A percentile compares a stretch with the other conserved stretches of the same genome.
phyloP scores from a whole-genome alignment of 2,888 invertebrate species.

The Aspidiotus destructor region DNA sequence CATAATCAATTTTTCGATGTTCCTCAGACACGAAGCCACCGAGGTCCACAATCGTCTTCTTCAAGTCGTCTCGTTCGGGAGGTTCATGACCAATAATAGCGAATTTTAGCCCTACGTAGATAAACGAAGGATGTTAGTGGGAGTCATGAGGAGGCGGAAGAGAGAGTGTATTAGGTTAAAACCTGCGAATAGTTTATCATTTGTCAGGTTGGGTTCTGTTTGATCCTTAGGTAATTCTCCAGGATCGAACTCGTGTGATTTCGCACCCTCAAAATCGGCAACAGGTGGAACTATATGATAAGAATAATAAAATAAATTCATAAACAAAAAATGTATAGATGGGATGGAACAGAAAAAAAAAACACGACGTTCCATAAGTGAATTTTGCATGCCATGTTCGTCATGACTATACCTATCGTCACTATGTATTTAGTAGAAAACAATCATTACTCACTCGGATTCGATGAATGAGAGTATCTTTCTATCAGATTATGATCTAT shows the following conservation, averaged over 20 bases:
- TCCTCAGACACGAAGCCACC: slow-evolving; percentile 46
- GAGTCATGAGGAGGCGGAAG: background rate
- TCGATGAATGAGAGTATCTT: slow-evolving; percentile 21
- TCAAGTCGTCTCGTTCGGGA: slow-evolving; percentile 39
- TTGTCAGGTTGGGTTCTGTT: background rate
- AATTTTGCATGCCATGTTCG: too few species aligned
- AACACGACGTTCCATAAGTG: too few species aligned
- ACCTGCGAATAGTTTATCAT: slow-evolving; percentile 8
- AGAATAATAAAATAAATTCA: background rate
- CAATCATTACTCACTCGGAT: too few species aligned
- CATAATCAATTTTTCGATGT: slow-evolving; percentile 50
- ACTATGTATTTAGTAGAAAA: too few species aligned
- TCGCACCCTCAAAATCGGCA: background rate
- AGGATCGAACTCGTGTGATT: background rate
- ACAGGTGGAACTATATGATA: background rate
- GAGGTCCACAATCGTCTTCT: slow-evolving; percentile 41
- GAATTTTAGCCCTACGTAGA: slow-evolving; percentile 40
- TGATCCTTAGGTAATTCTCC: background rate
- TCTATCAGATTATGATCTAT: slow-evolving; percentile 19
- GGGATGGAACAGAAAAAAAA: too few species aligned
- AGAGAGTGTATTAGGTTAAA: too few species aligned
- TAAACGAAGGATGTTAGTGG: background rate
- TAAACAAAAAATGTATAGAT: background rate
- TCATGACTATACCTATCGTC: too few species aligned
- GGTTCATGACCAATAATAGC: slow-evolving; percentile 44